Base-by-base conservation (phyloP, 2,888 invertebrate species). In the Drosophila falleni region DNA sequence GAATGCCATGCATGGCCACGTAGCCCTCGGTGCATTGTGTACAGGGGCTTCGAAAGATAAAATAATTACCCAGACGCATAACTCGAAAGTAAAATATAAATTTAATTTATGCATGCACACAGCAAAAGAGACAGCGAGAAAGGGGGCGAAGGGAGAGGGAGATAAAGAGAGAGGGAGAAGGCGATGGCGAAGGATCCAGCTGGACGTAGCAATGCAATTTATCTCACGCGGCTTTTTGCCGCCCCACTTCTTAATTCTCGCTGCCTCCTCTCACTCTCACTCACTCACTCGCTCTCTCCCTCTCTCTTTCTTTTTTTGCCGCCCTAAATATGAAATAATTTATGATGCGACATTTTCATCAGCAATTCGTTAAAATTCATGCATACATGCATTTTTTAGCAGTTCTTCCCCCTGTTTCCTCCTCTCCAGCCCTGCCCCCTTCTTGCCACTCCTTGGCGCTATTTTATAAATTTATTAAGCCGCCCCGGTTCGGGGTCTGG, bases 321-420 rank as follows among this genome's bases (percentile, higher is more conserved):
- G 67, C 87, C 72, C 86, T 86, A 82, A 86, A 86, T 87, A 89
- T 80, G 86, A 89, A 86, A 88, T 91, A 89, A 90, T 90, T 90
- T 91, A 91, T 89, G 90, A 86, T 78, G 89, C 89, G 89, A 90
- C 89, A 87, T 90, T 90, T 91, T 87, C 91, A 91, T 91, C 90
- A 90, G 89, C 82, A 87, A 90, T 89, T 89, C 88, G 88, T 91
- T 89, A 89, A 90, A 90, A 87, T 78, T 82, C 88, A 82, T 86
- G 86, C 89, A 89, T 89, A 76, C 72, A 79, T 89, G 73, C 88
- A 85, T 86, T 90, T 87, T 84, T 74, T 70, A 78, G 80, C 81
- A 69, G 66, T 53, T 60, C 75, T 46, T 13, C 35, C 11, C 19
- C 49, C 19, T 19, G 29, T 11, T 15, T 31, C 35, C 41, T 13